Conservation (phyloP, 2,113 vertebrate species). For the Ranitomeya variabilis region DNA sequence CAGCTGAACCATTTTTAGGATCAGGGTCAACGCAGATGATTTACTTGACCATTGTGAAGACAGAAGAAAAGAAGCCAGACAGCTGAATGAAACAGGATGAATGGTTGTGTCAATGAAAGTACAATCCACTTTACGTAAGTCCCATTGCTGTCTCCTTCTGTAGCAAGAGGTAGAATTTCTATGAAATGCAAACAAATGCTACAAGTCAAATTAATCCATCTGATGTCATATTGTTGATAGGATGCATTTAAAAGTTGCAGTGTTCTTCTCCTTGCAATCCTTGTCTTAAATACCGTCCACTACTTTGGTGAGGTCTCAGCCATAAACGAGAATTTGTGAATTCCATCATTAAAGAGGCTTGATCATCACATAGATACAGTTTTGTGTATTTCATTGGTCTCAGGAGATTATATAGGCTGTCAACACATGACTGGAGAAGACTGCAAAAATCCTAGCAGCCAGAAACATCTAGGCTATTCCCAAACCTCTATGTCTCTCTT, state of each 20-base stretch:
- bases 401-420: conserved; percentile 58
- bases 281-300: not conserved
- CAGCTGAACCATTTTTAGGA: conserved; percentile 17
- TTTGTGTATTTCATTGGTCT: conserved; percentile 70
- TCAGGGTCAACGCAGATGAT: not conserved
- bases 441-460: conserved; percentile 7
- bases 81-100: not conserved
- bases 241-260: conserved; percentile 34
- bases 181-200: not conserved
- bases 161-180: conserved; percentile 41
- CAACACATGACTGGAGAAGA: conserved; percentile 45
- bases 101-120: not conserved
- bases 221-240: not conserved
- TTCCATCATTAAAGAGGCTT: conserved; percentile 56
- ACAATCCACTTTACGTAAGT: conserved; percentile 42
- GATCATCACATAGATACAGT: conserved; percentile 72
- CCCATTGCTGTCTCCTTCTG: conserved; percentile 34
- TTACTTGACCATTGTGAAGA: conserved; percentile 41
- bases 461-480: conserved; percentile 45
- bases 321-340: conserved; percentile 61
- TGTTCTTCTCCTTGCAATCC: not conserved
- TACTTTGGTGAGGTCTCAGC: conserved; percentile 53
- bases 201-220: not conserved
- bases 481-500: conserved; percentile 1
- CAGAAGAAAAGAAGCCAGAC: not conserved